A percentile compares a stretch with the other conserved stretches of the same genome.
These are phyloP conservation scores for Nyctibius bracteatus DNA, from an alignment of 2,113 vertebrate genomes.

Conservation along the genomic window DNA sequence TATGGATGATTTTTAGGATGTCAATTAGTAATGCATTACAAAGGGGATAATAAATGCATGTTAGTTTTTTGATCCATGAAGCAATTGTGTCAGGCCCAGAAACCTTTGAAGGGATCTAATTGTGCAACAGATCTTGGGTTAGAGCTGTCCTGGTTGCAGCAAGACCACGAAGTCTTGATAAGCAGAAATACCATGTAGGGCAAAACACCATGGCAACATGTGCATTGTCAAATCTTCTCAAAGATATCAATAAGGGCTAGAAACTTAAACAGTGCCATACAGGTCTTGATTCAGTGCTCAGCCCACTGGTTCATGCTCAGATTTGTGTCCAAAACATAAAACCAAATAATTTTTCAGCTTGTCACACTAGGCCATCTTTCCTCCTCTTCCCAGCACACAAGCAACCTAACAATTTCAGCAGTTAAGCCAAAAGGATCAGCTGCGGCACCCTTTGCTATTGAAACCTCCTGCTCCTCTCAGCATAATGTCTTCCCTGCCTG, in stretches of 20 bases:
- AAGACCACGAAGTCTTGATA: background rate
- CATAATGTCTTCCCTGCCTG: fast-evolving
- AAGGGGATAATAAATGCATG: background rate
- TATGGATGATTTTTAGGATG: background rate
- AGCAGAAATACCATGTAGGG: background rate
- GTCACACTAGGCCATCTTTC: background rate
- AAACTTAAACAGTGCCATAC: background rate
- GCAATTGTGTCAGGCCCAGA: background rate
- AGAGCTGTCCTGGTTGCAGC: background rate
- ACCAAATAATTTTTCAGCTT: background rate
- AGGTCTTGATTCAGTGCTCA: background rate
- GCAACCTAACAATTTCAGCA: background rate
- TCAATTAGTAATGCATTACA: background rate
- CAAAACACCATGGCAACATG: background rate
- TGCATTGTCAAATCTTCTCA: background rate
- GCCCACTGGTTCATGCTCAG: background rate
- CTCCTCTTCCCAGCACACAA: background rate
- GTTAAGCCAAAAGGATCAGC: background rate
- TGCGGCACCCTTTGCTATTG: background rate
- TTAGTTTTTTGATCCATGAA: background rate
- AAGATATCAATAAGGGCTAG: background rate
- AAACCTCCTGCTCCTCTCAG: background rate
- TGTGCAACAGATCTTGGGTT: background rate
- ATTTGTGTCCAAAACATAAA: background rate
- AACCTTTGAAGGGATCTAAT: background rate